phyloP scores from a whole-genome alignment of 2,888 invertebrate genomes.

The Operophtera brumata region DNA sequence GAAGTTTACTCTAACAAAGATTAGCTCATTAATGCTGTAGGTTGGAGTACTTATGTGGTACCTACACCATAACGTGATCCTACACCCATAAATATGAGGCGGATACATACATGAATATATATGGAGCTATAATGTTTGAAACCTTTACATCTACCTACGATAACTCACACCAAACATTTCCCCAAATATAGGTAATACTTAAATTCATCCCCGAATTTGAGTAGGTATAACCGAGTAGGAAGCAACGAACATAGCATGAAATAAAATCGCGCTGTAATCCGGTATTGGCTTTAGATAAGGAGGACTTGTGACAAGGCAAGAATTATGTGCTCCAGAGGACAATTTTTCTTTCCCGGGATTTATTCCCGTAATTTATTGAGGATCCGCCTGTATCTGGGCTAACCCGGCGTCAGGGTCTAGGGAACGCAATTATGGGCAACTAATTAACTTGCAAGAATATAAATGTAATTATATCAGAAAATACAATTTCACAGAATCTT shows the following conservation, averaged over 20 bases:
- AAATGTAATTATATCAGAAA: slow-evolving; percentile 16
- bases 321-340: slow-evolving; percentile 81
- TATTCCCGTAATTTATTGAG: slow-evolving; percentile 80
- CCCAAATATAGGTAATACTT: slow-evolving; percentile 7
- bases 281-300: slow-evolving; percentile 80
- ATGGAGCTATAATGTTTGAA: slow-evolving; percentile 12
- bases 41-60: too few species aligned
- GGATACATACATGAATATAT: slow-evolving; percentile 5
- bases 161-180: slow-evolving; percentile 17
- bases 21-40: too few species aligned
- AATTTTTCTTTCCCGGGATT: slow-evolving; percentile 80
- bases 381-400: slow-evolving; percentile 79
- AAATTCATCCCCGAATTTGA: slow-evolving; percentile 10
- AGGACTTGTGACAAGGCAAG: slow-evolving; percentile 81
- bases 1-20: too few species aligned
- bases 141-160: slow-evolving; percentile 17
- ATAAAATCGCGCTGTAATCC: slow-evolving; percentile 81
- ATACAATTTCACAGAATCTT: not conserved
- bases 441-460: slow-evolving; percentile 52
- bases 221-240: slow-evolving; percentile 36
- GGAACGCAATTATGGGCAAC: slow-evolving; percentile 66
- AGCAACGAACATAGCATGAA: slow-evolving; percentile 69
- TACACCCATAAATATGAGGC: slow-evolving; percentile 4
- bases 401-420: slow-evolving; percentile 64
- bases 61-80: not conserved